Base-by-base conservation (phyloP, 2,888 invertebrate species). In the Amphipoea oculea region DNA sequence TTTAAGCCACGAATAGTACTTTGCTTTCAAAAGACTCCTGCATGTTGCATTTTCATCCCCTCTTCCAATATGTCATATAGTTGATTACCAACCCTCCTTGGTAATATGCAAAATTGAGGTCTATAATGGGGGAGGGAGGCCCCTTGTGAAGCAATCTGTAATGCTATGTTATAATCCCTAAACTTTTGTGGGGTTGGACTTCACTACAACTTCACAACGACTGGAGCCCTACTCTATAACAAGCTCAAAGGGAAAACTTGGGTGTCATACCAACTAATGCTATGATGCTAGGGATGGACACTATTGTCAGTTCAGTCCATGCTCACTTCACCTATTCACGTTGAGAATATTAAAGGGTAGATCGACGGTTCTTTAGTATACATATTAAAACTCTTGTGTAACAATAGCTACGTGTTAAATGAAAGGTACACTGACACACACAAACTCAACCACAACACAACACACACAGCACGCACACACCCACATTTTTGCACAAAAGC, bases 61-160 rank as follows among this genome's bases (percentile, higher is more conserved):
- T 62, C 51, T 40, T n/a, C n/a, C 54, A 73, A 70, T 71, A 76
- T 29, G 36, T 69, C 17, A 12, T 63, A 57, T 11, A 78, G 66
- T 73, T 82, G 83, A 82, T 82, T 82, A 82, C 42, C 78, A 66
- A 82, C 78, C 83, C 78, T 82, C 45, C 54, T 62, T 40, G 73
- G 57, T 65, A 70, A 73, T 82, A 66, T 78, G n/a, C 57, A 68
- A 68, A 51, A 68, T 66, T 17, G 73, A 66, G 7, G 29, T 54
- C 17, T 62, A 48, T 60, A 40, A 70, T 23, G 40, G 51, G 77
- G 69, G 45, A 29, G 77, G 69, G 45, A 29, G 42, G 12, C n/a
- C 5, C 4, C 51, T 54, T 70, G 65, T 66, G 23, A 62, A 29
- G 17, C n/a, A 63, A 66, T 48, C 14, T 48, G n/a, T 40, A 60